These are phyloP conservation scores for Tyto alba DNA, from an alignment of 2,113 vertebrate species.

Conservation along the genomic window DNA sequence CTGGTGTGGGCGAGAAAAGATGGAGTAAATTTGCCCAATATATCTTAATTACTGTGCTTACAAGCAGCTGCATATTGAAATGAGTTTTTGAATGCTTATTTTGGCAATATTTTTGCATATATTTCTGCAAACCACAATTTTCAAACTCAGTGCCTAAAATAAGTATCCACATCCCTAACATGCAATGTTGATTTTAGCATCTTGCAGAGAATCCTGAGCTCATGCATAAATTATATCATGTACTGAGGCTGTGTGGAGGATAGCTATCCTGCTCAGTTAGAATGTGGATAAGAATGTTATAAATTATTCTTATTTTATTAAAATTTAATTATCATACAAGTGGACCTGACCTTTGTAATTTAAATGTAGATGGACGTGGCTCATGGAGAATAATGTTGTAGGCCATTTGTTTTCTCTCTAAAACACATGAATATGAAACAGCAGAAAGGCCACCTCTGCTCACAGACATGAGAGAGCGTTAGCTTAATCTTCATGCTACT, in stretches of 20 bases:
- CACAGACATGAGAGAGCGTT: not conserved
- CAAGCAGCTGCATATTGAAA: slow-evolving; percentile 53
- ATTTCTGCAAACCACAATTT: slow-evolving; percentile 42
- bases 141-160: slow-evolving; percentile 10
- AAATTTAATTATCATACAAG: not conserved
- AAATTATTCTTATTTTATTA: slow-evolving; percentile 4
- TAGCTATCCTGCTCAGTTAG: not conserved
- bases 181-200: slow-evolving; percentile 19
- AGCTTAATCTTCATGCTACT: not conserved
- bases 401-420: not conserved
- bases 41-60: slow-evolving; percentile 41
- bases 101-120: slow-evolving; percentile 57
- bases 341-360: not conserved
- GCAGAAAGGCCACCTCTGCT: not conserved
- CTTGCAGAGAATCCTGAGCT: slow-evolving; percentile 7
- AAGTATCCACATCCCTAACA: not conserved
- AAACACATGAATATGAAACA: not conserved
- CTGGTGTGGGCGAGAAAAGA: slow-evolving; percentile 25
- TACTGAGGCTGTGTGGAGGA: not conserved
- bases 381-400: not conserved
- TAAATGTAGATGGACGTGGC: not conserved
- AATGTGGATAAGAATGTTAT: not conserved
- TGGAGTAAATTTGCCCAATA: slow-evolving; percentile 12
- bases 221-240: not conserved
- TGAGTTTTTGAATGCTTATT: slow-evolving; percentile 42